Base-by-base conservation (phyloP, 2,113 vertebrate genomes). In the Otolemur garnettii region DNA sequence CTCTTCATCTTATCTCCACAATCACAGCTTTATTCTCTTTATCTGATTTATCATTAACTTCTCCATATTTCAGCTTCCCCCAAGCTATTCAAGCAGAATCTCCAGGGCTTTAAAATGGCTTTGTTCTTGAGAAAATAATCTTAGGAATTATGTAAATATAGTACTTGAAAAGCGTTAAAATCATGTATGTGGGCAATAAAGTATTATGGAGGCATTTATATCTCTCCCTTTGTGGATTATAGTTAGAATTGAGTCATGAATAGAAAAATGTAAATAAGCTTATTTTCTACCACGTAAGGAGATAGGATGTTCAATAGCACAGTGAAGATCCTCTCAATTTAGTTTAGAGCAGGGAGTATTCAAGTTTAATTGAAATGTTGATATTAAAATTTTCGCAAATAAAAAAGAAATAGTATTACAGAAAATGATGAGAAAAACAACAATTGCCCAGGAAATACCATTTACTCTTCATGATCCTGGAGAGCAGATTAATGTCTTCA, bases 351-450 rank as follows among this genome's bases (percentile, higher is more conserved):
- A 94, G 87, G 83, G 75, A 98, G 94, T 93, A 97, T 97, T 98
- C 97, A 98, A 97, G 66, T 94, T 98, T 98, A 98, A 98, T 97
- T 98, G 97, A 98, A 98, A 97, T 90, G 68, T 68, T 97, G 93
- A 97, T 98, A 97, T 96, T 97, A 96, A 98, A 97, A 94, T 95
- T 92, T 28, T 15, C 35, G 50, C 87, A 97, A 97, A 89, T 97
- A 82, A 91, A 87, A 96, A 94, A 86, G 89, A 85, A 97, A 80
- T 59, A 87, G n/a, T 69, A 85, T 93, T 97, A 94, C 79, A 83
- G 57, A 95, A 95, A 93, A 82, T 45, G 57, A 94, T 94, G 90
- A 97, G 68, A 94, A 93, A 97, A 96, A 75, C n/a, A 96, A 89
- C 91, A 93, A 94, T 57, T 85, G 64, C 90, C 86, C 96, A 87